Evolutionary conservation across 2,888 invertebrate species (phyloP), one percentile per base, ranked within the genome.

Genomic region (Callosobruchus maculatus): DNA sequence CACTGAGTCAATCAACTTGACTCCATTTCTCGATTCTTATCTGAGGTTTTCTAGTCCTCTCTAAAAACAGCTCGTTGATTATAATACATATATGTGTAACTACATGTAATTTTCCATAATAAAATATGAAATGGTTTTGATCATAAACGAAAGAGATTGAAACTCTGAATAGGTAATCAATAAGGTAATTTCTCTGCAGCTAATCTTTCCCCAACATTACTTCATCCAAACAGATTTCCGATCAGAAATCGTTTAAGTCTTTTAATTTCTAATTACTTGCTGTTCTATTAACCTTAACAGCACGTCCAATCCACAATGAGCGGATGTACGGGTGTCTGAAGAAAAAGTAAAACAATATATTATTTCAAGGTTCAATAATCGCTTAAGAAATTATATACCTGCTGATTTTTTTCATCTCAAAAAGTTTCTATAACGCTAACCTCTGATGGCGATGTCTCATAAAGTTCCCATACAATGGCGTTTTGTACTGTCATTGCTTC

Each of bases 281-380:
- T 49, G 49, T 70, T 70, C 21, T 21, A 21, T 0, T 21, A 69
- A 70, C n/a, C 20, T 22, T 21, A 2, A 5, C 70, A 70, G 21
- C 22, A 21, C 22, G 26, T 21, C 67, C 69, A 74, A 75, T 75
- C 70, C 67, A 75, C 73, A 75, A 75, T 75, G 71, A 71, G 70
- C 75, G 75, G 75, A 75, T 75, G 68, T 73, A 73, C 70, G 67
- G 69, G 13, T 68, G 21, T 22, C 68, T 71, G 31, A 68, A 73
- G 66, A 75, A 68, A 67, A 70, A 71, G 73, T 69, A 72, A 77
- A 73, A 77, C 77, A 77, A 77, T 77, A 71, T 73, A 70, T 72
- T 72, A 77, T 77, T 77, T 77, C 77, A 77, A 77, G 77, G 74
- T 75, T 30, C 26, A 20, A 21, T 71, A 49, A 30, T 20, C 68